A percentile compares a stretch with the other conserved stretches of the same genome.
phyloP scores from a whole-genome alignment of 2,888 invertebrate species.

The Odontocolon sp. region DNA sequence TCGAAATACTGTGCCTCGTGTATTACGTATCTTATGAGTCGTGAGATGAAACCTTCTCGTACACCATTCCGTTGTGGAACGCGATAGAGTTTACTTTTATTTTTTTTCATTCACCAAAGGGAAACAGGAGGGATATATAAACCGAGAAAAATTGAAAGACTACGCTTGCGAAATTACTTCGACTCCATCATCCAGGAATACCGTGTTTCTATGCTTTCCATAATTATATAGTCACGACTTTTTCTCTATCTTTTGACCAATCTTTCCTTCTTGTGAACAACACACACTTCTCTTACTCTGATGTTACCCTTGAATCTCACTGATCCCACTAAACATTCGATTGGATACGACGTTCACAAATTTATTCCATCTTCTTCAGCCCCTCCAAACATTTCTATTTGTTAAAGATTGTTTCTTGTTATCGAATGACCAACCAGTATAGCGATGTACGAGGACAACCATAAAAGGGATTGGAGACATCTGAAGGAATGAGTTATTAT shows the following conservation, averaged over 20 bases:
- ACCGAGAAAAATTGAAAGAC: constrained; percentile 42
- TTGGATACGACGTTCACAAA: neutral
- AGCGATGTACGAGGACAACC: constrained; percentile 36
- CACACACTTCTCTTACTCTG: neutral
- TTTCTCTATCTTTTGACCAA: neutral
- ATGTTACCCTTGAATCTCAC: too few relatives aligned
- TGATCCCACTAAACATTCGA: neutral
- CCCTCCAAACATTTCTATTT: neutral
- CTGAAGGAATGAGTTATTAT: constrained; percentile 78
- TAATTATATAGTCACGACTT: constrained; percentile 41
- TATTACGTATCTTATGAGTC: constrained; percentile 55
- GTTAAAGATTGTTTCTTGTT: constrained; percentile 11
- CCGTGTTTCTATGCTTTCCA: constrained; percentile 36
- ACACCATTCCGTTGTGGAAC: constrained; percentile 2
- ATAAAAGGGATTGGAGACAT: constrained; percentile 64
- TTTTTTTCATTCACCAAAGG: constrained; percentile 12
- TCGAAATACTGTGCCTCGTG: constrained; percentile 47
- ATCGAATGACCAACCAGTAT: constrained; percentile 36
- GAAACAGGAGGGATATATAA: constrained; percentile 29
- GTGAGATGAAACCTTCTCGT: constrained; percentile 46
- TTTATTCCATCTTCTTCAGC: neutral
- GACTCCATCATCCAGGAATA: constrained; percentile 38
- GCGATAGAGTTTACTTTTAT: constrained; percentile 28
- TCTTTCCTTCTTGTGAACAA: neutral
- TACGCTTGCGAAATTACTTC: constrained; percentile 1